These are phyloP conservation scores for Dromococcyx pavoninus DNA, from an alignment of 2,797 vertebrate species.

Conservation along the genomic window DNA sequence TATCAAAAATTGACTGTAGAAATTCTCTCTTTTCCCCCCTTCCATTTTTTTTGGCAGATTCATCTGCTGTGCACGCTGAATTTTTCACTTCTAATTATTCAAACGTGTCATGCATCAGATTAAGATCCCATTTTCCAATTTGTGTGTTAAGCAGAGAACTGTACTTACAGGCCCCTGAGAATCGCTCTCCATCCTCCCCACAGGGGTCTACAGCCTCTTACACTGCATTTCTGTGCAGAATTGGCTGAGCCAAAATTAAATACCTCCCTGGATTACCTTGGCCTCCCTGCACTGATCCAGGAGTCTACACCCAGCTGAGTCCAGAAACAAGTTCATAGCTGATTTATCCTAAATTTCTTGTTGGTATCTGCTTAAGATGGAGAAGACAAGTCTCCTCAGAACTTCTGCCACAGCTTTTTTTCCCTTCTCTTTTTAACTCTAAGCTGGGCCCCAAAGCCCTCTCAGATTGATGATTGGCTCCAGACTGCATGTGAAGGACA, in stretches of 20 bases:
- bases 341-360: neutral
- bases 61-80: neutral
- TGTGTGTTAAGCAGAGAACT: neutral
- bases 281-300: neutral
- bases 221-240: neutral
- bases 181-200: neutral
- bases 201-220: neutral
- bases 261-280: slow-evolving; percentile 2
- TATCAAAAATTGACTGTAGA: neutral
- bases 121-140: slow-evolving; percentile 41
- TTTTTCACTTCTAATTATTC: slow-evolving; percentile 44
- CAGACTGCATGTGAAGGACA: neutral
- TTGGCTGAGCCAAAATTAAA: neutral
- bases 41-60: slow-evolving; percentile 2
- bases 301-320: neutral
- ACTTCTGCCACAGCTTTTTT: neutral
- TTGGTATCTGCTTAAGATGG: neutral
- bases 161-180: neutral
- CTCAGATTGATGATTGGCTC: neutral
- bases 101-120: neutral
- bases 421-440: neutral
- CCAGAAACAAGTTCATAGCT: neutral
- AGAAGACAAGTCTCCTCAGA: neutral
- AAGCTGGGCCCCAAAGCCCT: neutral
- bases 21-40: neutral